Evolutionary conservation across 1,140 invertebrate species (phyloP).

Genomic region (Himalopsyche phryganea): DNA sequence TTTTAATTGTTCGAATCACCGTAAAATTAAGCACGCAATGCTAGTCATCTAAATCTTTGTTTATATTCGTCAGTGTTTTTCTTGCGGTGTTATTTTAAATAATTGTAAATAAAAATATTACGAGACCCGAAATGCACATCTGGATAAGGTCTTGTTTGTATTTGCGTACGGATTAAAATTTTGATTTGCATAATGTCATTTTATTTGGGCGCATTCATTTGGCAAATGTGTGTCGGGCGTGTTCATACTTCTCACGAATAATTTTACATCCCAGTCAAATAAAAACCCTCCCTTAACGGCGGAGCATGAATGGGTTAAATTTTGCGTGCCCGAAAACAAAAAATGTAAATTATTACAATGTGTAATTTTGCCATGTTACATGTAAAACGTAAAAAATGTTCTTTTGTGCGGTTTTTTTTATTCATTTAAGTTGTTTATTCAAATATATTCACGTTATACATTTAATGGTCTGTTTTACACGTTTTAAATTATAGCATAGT

Average conservation of each 20-base stretch:
- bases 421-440: no score
- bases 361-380: no score
- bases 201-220: conserved; percentile 12
- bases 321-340: no score
- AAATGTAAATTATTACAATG: no score
- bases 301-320: no score
- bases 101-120: not conserved
- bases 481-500: no score
- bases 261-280: conserved; percentile 8
- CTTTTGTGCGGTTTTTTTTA: no score
- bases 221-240: conserved; percentile 6
- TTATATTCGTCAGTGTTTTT: not conserved
- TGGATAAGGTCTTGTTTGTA: conserved; percentile 1
- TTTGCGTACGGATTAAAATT: conserved; percentile 18
- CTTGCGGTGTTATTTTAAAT: not conserved
- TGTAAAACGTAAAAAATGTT: no score
- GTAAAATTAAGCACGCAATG: not conserved
- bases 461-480: no score
- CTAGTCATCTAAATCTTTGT: not conserved
- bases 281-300: conserved; percentile 11
- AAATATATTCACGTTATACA: no score
- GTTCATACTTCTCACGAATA: conserved; percentile 5
- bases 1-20: no score
- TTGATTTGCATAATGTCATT: conserved; percentile 21
- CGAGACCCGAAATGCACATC: not conserved